A percentile compares a stretch with the other conserved stretches of the same genome.
phyloP scores from a whole-genome alignment of 1,140 invertebrate genomes.

The Vanessa atalanta region DNA sequence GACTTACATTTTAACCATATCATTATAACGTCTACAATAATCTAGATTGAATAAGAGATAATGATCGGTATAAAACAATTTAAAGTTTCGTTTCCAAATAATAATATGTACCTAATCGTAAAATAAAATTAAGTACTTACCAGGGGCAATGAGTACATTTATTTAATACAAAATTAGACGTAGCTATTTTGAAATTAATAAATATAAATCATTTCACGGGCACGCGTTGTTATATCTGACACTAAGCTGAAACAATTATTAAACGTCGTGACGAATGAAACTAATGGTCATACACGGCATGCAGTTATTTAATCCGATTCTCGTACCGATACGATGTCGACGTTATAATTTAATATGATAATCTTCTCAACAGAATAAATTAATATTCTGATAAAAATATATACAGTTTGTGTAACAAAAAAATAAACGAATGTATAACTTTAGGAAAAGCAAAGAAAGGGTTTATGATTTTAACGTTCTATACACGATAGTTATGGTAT shows the following conservation, averaged over 20 bases:
- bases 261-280: conserved; percentile 18
- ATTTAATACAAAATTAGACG: too few relatives aligned
- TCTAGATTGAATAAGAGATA: conserved; percentile 1
- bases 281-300: background rate
- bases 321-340: background rate
- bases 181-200: too few relatives aligned
- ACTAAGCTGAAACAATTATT: conserved; percentile 17
- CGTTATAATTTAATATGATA: conserved; percentile 21
- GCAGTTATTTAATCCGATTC: conserved; percentile 16
- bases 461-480: too few relatives aligned
- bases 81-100: background rate
- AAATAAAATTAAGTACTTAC: too few relatives aligned
- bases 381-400: background rate
- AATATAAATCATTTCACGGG: background rate
- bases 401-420: background rate
- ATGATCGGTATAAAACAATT: background rate
- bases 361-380: background rate
- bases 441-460: too few relatives aligned
- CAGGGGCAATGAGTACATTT: too few relatives aligned
- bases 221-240: background rate
- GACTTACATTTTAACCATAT: conserved; percentile 13
- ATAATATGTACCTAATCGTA: too few relatives aligned
- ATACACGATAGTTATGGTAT: too few relatives aligned
- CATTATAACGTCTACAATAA: background rate
- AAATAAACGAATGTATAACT: too few relatives aligned